Conservation (phyloP, 2,888 invertebrate genomes). For the Physocephala rufipes region DNA sequence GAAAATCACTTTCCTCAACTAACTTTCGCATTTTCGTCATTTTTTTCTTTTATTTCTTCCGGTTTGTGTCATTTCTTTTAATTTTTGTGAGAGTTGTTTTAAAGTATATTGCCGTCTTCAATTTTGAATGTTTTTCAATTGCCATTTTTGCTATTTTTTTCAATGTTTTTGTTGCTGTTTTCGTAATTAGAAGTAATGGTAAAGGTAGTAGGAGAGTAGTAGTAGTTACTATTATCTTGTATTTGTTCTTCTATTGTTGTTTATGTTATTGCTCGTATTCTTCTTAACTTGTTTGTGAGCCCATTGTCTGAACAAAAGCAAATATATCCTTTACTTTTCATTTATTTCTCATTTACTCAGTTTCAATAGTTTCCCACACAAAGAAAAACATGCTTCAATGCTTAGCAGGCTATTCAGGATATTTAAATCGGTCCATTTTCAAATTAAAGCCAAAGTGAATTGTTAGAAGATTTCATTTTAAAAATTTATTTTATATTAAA, state of each 20-base stretch:
- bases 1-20: not conserved
- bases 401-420: not conserved
- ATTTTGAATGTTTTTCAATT: not conserved
- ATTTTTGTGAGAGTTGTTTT: conserved; percentile 17
- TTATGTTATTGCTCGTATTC: conserved; percentile 14
- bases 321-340: not conserved
- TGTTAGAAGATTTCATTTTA: not conserved
- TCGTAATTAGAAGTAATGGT: too few species aligned
- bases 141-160: not conserved
- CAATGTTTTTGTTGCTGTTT: not conserved
- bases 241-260: conserved; percentile 6
- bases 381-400: too few species aligned
- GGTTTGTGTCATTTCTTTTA: not conserved
- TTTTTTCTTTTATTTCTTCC: too few species aligned
- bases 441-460: not conserved
- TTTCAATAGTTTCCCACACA: not conserved
- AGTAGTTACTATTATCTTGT: too few species aligned
- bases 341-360: not conserved
- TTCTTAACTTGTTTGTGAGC: conserved; percentile 28
- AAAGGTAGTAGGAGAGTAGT: too few species aligned
- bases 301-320: conserved; percentile 2
- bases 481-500: not conserved
- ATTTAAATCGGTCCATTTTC: not conserved
- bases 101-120: conserved; percentile 4
- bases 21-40: too few species aligned